Evolutionary conservation across 2,888 invertebrate genomes (phyloP).

Genomic region (Mimachlamys varia): DNA sequence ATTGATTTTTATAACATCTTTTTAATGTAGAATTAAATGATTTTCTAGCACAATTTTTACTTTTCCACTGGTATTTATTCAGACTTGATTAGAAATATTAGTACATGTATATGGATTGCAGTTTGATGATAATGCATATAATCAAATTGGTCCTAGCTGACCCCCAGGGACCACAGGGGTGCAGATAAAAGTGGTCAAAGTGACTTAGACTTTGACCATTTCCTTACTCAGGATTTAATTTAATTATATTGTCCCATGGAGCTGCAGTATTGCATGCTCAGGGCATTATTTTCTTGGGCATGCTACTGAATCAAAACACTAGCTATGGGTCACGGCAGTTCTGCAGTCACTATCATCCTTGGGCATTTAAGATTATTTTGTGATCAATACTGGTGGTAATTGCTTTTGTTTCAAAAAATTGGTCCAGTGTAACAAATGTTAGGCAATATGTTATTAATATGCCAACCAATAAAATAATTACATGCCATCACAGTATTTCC

Average conservation of each 20-base stretch:
- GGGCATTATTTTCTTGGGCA: background rate
- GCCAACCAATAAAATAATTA: background rate
- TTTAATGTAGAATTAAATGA: no score
- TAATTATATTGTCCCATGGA: background rate
- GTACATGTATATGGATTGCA: no score
- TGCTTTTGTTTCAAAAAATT: background rate
- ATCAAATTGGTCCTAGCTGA: no score
- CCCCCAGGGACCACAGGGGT: no score
- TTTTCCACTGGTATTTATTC: no score
- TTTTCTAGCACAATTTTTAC: no score
- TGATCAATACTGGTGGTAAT: background rate
- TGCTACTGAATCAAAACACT: background rate
- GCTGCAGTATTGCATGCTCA: background rate
- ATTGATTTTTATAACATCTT: no score
- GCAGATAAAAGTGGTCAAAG: no score
- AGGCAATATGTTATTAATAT: background rate
- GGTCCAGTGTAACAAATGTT: background rate
- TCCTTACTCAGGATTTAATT: no score
- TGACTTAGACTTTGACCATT: no score
- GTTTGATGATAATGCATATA: no score
- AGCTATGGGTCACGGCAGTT: background rate
- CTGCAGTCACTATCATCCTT: background rate
- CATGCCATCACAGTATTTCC: background rate
- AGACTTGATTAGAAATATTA: no score
- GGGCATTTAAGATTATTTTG: background rate